A percentile compares a stretch with the other conserved stretches of the same genome.
phyloP scores from a whole-genome alignment of 2,797 vertebrate genomes.

The Lerista edwardsae region DNA sequence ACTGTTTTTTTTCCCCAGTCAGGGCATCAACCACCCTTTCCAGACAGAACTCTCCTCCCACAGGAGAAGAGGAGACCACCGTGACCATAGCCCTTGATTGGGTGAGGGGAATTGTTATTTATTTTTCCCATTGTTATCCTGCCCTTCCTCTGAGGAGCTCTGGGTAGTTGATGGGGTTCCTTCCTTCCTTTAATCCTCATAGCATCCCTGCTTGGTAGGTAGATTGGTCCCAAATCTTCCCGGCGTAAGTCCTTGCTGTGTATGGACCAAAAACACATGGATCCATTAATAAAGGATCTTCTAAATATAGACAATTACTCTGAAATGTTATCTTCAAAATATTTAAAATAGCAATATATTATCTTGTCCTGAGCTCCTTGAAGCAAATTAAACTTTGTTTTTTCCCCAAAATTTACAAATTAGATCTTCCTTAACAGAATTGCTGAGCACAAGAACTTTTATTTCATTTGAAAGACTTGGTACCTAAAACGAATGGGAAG shows the following conservation, averaged over 20 bases:
- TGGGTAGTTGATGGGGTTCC: too few relatives aligned
- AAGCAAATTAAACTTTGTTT: not conserved
- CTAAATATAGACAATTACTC: constrained; percentile 25
- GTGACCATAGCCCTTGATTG: too few relatives aligned
- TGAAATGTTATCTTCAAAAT: not conserved
- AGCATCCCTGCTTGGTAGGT: too few relatives aligned
- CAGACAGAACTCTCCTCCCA: too few relatives aligned
- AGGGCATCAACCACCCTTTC: too few relatives aligned
- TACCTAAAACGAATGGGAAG: not conserved
- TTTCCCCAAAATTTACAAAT: not conserved
- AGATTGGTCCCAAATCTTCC: too few relatives aligned
- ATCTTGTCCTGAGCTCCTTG: not conserved
- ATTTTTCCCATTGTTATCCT: too few relatives aligned
- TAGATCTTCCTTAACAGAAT: not conserved
- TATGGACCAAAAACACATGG: constrained; percentile 17
- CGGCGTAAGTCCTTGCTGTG: not conserved
- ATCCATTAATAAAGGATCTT: constrained; percentile 39
- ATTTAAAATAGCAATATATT: not conserved
- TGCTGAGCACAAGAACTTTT: not conserved
- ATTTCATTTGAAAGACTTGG: not conserved
- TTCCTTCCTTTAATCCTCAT: too few relatives aligned
- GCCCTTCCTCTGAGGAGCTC: too few relatives aligned
- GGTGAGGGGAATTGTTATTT: too few relatives aligned
- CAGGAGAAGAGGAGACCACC: too few relatives aligned
- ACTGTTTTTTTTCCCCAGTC: too few relatives aligned